These are phyloP conservation scores for Nymphalis io DNA, from an alignment of 1,140 invertebrate genomes.

Conservation along the genomic window DNA sequence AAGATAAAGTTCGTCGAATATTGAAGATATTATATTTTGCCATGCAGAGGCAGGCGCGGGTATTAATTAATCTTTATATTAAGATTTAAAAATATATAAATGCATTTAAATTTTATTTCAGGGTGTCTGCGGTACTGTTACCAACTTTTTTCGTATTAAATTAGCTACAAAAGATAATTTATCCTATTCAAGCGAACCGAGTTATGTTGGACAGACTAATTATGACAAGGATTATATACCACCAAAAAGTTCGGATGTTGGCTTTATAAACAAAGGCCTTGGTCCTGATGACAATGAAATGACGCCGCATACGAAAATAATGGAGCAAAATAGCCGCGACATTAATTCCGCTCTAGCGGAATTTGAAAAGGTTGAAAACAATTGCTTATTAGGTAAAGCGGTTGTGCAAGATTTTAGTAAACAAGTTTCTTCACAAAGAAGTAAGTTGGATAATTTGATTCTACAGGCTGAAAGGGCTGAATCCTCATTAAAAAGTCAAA, in stretches of 20 bases:
- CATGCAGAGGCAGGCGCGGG: too few relatives aligned
- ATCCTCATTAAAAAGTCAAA: slow-evolving; percentile 84
- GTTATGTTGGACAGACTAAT: slow-evolving; percentile 71
- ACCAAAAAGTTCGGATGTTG: slow-evolving; percentile 50
- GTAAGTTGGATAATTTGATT: slow-evolving; percentile 84
- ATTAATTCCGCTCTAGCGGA: slow-evolving; percentile 78
- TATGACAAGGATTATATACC: slow-evolving; percentile 68
- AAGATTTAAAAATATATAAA: background rate
- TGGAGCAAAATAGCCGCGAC: slow-evolving; percentile 55
- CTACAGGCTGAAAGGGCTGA: slow-evolving; percentile 85
- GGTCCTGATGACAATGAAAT: slow-evolving; percentile 71
- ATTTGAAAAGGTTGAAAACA: slow-evolving; percentile 65
- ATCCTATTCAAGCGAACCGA: slow-evolving; percentile 76
- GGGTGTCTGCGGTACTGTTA: slow-evolving; percentile 85
- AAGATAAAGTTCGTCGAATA: too few relatives aligned
- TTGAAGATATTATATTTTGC: too few relatives aligned
- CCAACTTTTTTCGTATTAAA: slow-evolving; percentile 83
- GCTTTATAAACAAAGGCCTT: slow-evolving; percentile 63
- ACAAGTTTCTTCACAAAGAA: slow-evolving; percentile 83
- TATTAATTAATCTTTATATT: too few relatives aligned
- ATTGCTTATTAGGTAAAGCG: slow-evolving; percentile 49
- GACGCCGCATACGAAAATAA: slow-evolving; percentile 49
- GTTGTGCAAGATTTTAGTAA: slow-evolving; percentile 78
- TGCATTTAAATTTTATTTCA: slow-evolving; percentile 56
- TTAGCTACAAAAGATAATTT: slow-evolving; percentile 73